These are phyloP conservation scores for Bradynema listronoti DNA, from an alignment of 1,140 invertebrate genomes.

Conservation along the genomic window DNA sequence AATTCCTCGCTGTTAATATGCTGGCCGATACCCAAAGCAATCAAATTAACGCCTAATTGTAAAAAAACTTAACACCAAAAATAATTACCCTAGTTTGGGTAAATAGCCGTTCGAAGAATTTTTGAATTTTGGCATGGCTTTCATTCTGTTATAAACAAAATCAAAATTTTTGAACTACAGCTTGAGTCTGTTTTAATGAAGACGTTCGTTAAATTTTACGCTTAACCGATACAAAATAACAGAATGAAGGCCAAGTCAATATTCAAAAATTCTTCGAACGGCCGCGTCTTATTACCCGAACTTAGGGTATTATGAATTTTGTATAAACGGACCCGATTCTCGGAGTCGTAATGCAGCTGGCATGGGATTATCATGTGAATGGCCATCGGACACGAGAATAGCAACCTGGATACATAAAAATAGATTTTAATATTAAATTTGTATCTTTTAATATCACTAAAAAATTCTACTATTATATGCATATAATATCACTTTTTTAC, in stretches of 20 bases:
- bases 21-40: conserved; percentile 43
- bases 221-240: not conserved
- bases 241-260: not conserved
- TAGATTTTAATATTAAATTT: conserved; percentile 3
- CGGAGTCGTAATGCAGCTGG: conserved; percentile 30
- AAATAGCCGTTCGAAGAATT: not conserved
- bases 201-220: conserved; percentile 1
- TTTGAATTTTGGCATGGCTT: not conserved
- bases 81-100: not conserved
- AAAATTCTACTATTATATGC: not conserved
- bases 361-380: conserved; percentile 46
- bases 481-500: not conserved
- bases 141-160: not conserved
- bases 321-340: conserved; percentile 36
- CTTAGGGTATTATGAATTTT: not conserved
- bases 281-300: not conserved
- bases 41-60: conserved; percentile 40
- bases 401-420: conserved; percentile 20
- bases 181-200: too few species aligned
- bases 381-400: conserved; percentile 40
- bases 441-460: conserved; percentile 10
- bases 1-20: conserved; percentile 46
- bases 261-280: not conserved
- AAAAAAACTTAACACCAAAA: not conserved
- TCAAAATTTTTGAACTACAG: not conserved